Evolutionary conservation across 2,888 invertebrate genomes (phyloP).

Genomic region (Cinara cedri): DNA sequence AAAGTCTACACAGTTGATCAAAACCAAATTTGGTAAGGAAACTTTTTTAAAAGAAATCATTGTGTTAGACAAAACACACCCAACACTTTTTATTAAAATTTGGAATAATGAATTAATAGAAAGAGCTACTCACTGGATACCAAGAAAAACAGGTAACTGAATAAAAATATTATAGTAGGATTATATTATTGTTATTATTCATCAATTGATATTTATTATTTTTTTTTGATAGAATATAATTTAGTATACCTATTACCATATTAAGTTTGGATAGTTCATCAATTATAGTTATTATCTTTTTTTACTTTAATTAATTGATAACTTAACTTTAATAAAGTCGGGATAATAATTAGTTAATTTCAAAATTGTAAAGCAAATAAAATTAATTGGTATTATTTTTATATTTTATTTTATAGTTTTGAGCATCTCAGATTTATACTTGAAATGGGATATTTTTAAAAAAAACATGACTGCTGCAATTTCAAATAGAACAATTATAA

Average conservation of each 20-base stretch:
- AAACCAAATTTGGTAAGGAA: slow-evolving; percentile 69
- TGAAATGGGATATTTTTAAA: slow-evolving; percentile 64
- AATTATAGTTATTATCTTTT: too few relatives aligned
- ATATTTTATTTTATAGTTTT: slow-evolving; percentile 64
- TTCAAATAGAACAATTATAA: slow-evolving; percentile 69
- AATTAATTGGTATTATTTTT: slow-evolving; percentile 5
- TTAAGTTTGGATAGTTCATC: too few relatives aligned
- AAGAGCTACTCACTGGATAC: slow-evolving; percentile 73
- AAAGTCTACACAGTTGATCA: slow-evolving; percentile 70
- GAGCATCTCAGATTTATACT: slow-evolving; percentile 74
- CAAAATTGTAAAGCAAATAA: not conserved
- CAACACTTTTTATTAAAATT: slow-evolving; percentile 68
- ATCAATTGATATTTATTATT: too few relatives aligned
- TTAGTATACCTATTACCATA: too few relatives aligned
- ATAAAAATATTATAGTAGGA: not conserved
- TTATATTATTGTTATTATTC: not conserved
- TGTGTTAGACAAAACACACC: slow-evolving; percentile 71
- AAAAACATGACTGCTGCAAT: slow-evolving; percentile 66
- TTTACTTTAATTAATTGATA: not conserved
- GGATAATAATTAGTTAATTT: not conserved
- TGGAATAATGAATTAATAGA: slow-evolving; percentile 77
- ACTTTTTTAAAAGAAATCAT: slow-evolving; percentile 71
- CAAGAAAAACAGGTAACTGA: slow-evolving; percentile 67
- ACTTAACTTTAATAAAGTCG: too few relatives aligned
- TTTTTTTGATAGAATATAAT: too few relatives aligned